These are phyloP conservation scores for Aphaenogaster ashmeadi DNA, from an alignment of 1,140 invertebrate genomes.

Conservation along the genomic window DNA sequence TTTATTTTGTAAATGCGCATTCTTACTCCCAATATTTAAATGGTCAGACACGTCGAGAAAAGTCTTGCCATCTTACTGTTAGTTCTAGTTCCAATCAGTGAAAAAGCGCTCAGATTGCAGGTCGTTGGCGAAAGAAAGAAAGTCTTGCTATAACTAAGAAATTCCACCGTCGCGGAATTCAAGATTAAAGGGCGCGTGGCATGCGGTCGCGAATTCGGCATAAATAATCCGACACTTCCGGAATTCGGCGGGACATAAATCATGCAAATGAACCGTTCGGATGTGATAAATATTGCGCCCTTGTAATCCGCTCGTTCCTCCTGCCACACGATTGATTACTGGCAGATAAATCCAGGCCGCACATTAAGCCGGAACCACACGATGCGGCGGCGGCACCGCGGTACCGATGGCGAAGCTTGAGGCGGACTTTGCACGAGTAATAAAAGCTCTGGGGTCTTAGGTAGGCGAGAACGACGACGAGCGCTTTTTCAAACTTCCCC, in stretches of 20 bases:
- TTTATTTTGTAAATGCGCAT: neutral
- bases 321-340: conserved; percentile 83
- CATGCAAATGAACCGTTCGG: conserved; percentile 85
- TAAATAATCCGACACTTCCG: conserved; percentile 78
- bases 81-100: neutral
- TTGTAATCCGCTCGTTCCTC: conserved; percentile 79
- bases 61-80: neutral
- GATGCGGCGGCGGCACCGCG: conserved; percentile 42
- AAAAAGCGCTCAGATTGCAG: conserved; percentile 42
- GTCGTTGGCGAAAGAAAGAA: neutral
- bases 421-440: conserved; percentile 80
- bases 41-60: neutral
- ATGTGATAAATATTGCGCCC: conserved; percentile 84
- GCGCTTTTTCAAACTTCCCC: conserved; percentile 80
- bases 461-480: conserved; percentile 73
- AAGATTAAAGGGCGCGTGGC: conserved; percentile 50
- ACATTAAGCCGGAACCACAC: conserved; percentile 81
- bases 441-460: conserved; percentile 82
- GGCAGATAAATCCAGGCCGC: conserved; percentile 83
- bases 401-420: conserved; percentile 43
- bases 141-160: conserved; percentile 55
- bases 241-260: conserved; percentile 82
- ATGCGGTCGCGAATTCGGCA: conserved; percentile 68
- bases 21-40: neutral
- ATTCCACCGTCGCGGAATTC: conserved; percentile 70